phyloP scores from a whole-genome alignment of 2,888 invertebrate species.

The Coecobrya sp. region DNA sequence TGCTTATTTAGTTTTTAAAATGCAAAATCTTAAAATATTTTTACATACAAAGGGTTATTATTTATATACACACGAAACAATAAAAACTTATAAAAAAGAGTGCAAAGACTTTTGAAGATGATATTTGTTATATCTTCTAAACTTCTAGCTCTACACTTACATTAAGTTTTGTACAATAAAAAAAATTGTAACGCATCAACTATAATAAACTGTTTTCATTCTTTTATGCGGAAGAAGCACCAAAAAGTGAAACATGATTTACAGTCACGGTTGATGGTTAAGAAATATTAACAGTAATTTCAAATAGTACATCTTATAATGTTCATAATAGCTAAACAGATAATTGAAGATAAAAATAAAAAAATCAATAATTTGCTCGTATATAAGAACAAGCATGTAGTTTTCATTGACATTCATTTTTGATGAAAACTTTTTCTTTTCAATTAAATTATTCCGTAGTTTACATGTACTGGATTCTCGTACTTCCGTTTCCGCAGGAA shows the following conservation, averaged over 20 bases:
- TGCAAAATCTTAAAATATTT: neutral
- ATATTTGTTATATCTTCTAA: conserved; percentile 9
- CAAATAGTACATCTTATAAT: neutral
- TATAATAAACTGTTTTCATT: neutral
- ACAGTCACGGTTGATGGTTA: neutral
- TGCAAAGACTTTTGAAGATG: neutral
- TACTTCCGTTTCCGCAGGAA: too few species aligned
- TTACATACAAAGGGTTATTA: neutral
- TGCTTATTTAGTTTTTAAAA: too few species aligned
- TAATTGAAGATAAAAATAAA: neutral
- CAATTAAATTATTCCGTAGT: neutral
- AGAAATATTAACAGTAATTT: neutral
- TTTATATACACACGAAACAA: neutral
- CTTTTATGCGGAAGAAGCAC: conserved; percentile 24
- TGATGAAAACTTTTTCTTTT: neutral
- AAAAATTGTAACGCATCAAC: neutral
- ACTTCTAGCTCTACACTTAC: neutral
- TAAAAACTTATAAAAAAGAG: conserved; percentile 9
- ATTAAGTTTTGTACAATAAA: conserved; percentile 1
- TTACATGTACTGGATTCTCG: neutral
- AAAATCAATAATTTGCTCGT: too few species aligned
- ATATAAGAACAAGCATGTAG: too few species aligned
- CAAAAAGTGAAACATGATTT: neutral
- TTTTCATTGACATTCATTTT: too few species aligned
- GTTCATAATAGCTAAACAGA: neutral